phyloP scores from a whole-genome alignment of 2,797 vertebrate species.

The Pangasius mekongensis region DNA sequence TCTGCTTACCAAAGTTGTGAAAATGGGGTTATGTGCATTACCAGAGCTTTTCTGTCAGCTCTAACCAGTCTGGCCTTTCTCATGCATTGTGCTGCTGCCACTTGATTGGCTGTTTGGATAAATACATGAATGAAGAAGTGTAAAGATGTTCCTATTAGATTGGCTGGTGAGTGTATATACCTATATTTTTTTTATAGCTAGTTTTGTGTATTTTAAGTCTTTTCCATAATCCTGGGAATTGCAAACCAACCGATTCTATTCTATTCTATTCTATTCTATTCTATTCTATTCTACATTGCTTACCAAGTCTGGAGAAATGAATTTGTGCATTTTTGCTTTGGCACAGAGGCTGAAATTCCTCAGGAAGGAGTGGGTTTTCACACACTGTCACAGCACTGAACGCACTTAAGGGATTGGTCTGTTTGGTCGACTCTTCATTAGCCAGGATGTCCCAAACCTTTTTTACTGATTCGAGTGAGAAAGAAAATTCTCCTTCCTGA shows the following conservation, averaged over 20 bases:
- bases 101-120: background rate
- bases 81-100: background rate
- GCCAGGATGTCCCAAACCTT: conserved; percentile 49
- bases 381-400: conserved; percentile 39
- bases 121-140: background rate
- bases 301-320: conserved; percentile 57
- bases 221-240: background rate
- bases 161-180: background rate
- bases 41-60: background rate
- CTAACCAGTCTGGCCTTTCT: background rate
- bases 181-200: background rate
- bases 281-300: background rate
- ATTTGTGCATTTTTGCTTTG: conserved; percentile 37
- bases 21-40: background rate
- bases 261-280: background rate
- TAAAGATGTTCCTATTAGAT: background rate
- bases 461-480: conserved; percentile 57
- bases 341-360: conserved; percentile 54
- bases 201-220: background rate
- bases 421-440: background rate
- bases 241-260: background rate
- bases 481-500: conserved; percentile 59
- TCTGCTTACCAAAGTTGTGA: background rate
- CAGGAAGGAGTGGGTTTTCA: conserved; percentile 48
- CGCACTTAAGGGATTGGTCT: background rate